Evolutionary conservation across 2,113 vertebrate species (phyloP), one percentile per base, ranked within the genome.

Genomic region (Chaenogobius annularis): DNA sequence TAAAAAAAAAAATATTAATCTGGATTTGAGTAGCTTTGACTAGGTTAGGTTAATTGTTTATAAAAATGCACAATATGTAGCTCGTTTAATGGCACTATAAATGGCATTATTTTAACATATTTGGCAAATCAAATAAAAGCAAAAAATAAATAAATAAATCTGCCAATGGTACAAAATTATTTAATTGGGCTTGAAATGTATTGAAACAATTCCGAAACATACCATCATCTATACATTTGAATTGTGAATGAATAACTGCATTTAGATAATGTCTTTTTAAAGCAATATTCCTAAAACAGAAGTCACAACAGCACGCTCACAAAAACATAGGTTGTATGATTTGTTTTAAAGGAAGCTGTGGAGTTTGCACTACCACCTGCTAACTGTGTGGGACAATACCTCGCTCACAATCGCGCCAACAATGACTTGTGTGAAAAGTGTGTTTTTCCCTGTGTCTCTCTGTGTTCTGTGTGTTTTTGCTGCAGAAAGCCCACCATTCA

Each of bases 361-460:
- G 61, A 94, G 93, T 95, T 94, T 93, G 90, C 92, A 85, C 93
- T 94, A 92, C 95, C 95, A 96, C 96, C 95, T 96, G 96, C 95
- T 93, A 94, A 90, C 89, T 88, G 88, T 78, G 80, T 92, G 91
- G 89, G 92, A 95, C 95, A 95, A 95, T 95, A 94, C 93, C 90
- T 85, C 94, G 88, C 93, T 93, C 94, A 95, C 95, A 95, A 93
- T 88, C 89, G 63, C 91, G 90, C 93, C 92, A 94, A 97, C 95
- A 96, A 96, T 95, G 92, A 91, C 93, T 92, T 92, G 91, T 92
- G 55, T 93, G 93, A 95, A 95, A 92, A 95, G 91, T 94, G 85
- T 88, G 87, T 89, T 95, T 94, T 89, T 90, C 71, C 93, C 90
- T 90, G 73, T 82, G 80, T 88, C 77, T 84, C 75, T 80, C 74